phyloP scores from a whole-genome alignment of 2,797 vertebrate species.

The Falco cherrug region DNA sequence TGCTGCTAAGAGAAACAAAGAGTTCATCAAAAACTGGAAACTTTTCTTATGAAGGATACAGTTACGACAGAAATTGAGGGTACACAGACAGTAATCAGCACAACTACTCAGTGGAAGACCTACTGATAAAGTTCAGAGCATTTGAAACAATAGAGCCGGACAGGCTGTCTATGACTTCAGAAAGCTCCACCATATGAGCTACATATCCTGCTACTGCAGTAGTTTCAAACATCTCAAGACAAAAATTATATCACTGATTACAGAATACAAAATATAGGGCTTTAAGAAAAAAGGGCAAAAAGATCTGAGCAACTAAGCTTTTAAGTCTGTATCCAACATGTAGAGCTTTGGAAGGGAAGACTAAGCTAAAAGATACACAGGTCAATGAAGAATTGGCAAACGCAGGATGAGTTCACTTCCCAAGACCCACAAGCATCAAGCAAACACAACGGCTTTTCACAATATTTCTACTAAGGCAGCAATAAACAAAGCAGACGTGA shows the following conservation, averaged over 20 bases:
- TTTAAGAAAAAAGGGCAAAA: not conserved
- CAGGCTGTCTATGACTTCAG: not conserved
- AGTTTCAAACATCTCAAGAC: too few species aligned
- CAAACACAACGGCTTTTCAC: not conserved
- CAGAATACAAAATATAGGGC: not conserved
- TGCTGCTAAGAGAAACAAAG: not conserved
- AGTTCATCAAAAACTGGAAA: not conserved
- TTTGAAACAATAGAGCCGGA: not conserved
- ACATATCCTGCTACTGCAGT: not conserved
- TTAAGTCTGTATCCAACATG: rapidly evolving
- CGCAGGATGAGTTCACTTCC: not conserved
- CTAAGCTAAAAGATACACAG: rapidly evolving
- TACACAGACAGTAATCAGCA: not conserved
- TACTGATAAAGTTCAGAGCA: not conserved
- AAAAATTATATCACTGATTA: rapidly evolving
- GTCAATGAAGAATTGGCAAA: not conserved
- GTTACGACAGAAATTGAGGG: not conserved
- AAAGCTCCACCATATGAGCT: not conserved
- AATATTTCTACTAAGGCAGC: not conserved
- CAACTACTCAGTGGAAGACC: not conserved
- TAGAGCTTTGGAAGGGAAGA: not conserved
- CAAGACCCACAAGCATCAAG: not conserved
- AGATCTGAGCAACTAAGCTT: not conserved
- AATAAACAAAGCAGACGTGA: not conserved
- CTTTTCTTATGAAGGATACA: not conserved